Evolutionary conservation across 2,797 vertebrate genomes (phyloP), one percentile per base, ranked within the genome.

Genomic region (Enteromius viviparus): DNA sequence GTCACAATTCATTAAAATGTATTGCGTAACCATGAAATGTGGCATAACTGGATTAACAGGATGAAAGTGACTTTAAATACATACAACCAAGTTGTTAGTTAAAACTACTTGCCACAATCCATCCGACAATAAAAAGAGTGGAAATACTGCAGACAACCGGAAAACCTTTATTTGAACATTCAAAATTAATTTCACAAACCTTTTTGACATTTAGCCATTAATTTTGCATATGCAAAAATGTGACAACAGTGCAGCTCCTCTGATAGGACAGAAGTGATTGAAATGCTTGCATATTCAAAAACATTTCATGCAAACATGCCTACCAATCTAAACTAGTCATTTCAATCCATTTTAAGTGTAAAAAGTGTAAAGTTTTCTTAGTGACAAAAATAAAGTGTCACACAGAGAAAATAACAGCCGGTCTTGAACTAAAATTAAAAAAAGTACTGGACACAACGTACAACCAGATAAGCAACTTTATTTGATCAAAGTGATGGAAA

Each of bases 391-490:
- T 21, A 4, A 65, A 0, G 0, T 6, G 6, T 26, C 34, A 34
- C 7, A 9, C 6, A 60, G 0, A 40, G 55, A 1, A 62, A 34
- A 42, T 5, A 26, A 29, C 9, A 76, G 21, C n/a, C 6, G 6
- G 10, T 34, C 58, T 26, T 9, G 1, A 76, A 53, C 9, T 40
- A 8, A 29, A 80, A 70, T 29, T 11, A 79, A 79, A 68, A 79
- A 55, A 55, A 55, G 12, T 11, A 49, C 23, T 1, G 11, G 34
- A 47, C 12, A 62, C 11, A 58, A 72, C 11, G n/a, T 9, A 19
- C 15, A 69, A n/a, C 26, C 11, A 62, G 64, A 64, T 23, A 6
- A 62, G 26, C 12, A 72, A 62, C 40, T 47, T 71, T 80, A 72
- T 15, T 70, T 0, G 4, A 26, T 62, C 5, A 47, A 53, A 53